Base-by-base conservation (phyloP, 2,113 vertebrate genomes). In the Hymenochirus boettgeri region DNA sequence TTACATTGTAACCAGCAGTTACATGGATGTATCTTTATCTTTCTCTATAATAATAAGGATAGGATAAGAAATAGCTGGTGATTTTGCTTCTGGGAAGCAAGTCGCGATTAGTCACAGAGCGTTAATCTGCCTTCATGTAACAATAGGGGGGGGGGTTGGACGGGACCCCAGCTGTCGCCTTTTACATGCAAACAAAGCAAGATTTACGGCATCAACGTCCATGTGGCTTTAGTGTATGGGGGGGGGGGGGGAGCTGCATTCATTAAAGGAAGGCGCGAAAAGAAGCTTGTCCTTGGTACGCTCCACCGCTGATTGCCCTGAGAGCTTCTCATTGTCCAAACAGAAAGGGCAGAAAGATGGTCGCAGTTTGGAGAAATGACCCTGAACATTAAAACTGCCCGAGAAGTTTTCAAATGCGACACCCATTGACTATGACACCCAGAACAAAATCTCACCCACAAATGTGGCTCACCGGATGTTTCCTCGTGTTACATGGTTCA, bases 21-120 rank as follows among this genome's bases (percentile, higher is more conserved):
- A n/a, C n/a, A n/a, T n/a, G n/a, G n/a, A n/a, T n/a, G n/a, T n/a
- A n/a, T n/a, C n/a, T n/a, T n/a, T n/a, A n/a, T n/a, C n/a, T n/a
- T n/a, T n/a, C n/a, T n/a, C n/a, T n/a, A n/a, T n/a, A n/a, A n/a
- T n/a, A n/a, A n/a, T n/a, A n/a, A n/a, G n/a, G n/a, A n/a, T n/a
- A n/a, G n/a, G n/a, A n/a, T n/a, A 12, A 12, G 12, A 12, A 13
- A 13, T 71, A 17, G 76, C 72, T 70, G 35, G 57, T 77, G 76
- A 65, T 69, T 76, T 70, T 72, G 86, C 91, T 92, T 94, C 92
- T 94, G 94, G 91, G 91, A 94, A 95, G 90, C 90, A 90, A 89
- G 89, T 86, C 89, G 86, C 91, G 91, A 97, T 96, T 95, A 96
- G 93, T 96, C 94, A 95, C 92, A 92, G 89, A 86, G 91, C 92